Base-by-base conservation (phyloP, 2,113 vertebrate species). In the Corythoichthys haematopterus region DNA sequence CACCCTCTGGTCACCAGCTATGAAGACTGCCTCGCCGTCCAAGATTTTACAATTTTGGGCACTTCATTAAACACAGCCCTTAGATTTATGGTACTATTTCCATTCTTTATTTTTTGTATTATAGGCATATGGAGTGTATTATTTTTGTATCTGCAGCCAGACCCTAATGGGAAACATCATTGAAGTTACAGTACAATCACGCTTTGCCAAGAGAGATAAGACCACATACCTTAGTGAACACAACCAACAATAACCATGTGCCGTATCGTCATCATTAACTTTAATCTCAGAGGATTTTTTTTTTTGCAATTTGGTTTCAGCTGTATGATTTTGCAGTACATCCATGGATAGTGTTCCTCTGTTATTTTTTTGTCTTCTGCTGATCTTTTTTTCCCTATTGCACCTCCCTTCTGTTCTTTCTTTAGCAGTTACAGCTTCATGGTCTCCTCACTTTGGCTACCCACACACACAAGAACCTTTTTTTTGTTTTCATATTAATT, bases 291-390 rank as follows among this genome's bases (percentile, higher is more conserved):
- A 40, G 36, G 2, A 60, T 20, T 6, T 1, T 60, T 40, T 60
- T 11, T n/a, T n/a, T n/a, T n/a, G 73, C 71, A 56, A 52, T 12
- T 67, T 72, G 40, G 70, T 45, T 78, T 69, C 60, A 73, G n/a
- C 55, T 75, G 52, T 62, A 60, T 81, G 63, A n/a, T 65, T 73
- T 67, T 12, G 71, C 55, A 46, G 72, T 48, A 83, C 40, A 15
- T 28, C 35, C 40, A 43, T 7, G 40, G 38, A 12, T 72, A 46
- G 51, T 76, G 61, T 64, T 60, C 2, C 65, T 72, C 53, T 66
- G 48, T 63, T 16, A 66, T 66, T 70, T 43, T 57, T 59, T 50
- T 12, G 38, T 66, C 62, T 16, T 71, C 43, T 64, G 57, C 55
- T 50, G 33, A 33, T 43, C 50, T 46, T 40, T 72, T 59, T 72